These are phyloP conservation scores for Drosophila paranaensis DNA, from an alignment of 2,888 invertebrate species.

Conservation along the genomic window DNA sequence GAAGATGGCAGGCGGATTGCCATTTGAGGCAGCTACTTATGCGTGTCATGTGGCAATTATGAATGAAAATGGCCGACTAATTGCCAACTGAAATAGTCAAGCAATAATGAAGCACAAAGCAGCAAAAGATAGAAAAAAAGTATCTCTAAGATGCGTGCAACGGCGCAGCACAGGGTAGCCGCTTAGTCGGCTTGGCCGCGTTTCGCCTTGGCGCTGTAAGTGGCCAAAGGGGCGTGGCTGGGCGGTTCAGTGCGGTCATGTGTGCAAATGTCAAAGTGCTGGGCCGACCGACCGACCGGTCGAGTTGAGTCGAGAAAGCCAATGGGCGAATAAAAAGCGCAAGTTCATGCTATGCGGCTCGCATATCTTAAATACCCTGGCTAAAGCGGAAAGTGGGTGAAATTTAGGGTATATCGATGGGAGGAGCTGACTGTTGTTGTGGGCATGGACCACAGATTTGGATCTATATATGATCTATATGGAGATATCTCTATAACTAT, in stretches of 20 bases:
- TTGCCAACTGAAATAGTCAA: slow-evolving; percentile 56
- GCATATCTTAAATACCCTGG: slow-evolving; percentile 11
- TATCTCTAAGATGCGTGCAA: slow-evolving; percentile 44
- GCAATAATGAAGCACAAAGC: slow-evolving; percentile 11
- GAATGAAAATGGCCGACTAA: slow-evolving; percentile 65
- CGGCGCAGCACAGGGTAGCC: not conserved
- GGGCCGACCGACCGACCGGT: slow-evolving; percentile 33
- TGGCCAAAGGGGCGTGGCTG: not conserved
- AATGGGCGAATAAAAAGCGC: slow-evolving; percentile 57
- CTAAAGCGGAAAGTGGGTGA: not conserved
- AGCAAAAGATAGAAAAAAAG: slow-evolving; percentile 5
- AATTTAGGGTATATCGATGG: not conserved
- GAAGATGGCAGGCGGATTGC: slow-evolving; percentile 23
- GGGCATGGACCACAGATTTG: no score
- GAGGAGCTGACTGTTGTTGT: not conserved
- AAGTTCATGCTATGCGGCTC: slow-evolving; percentile 60
- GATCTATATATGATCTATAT: no score
- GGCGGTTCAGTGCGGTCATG: slow-evolving; percentile 46
- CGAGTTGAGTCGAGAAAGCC: slow-evolving; percentile 44
- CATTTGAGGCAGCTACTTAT: slow-evolving; percentile 65
- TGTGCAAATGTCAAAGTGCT: slow-evolving; percentile 66
- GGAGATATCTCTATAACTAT: no score
- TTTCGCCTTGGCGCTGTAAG: not conserved
- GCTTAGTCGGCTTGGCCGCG: slow-evolving; percentile 8
- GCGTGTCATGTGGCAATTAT: slow-evolving; percentile 69